Conservation (phyloP, 1,140 invertebrate species). For the Drosophila auraria region DNA sequence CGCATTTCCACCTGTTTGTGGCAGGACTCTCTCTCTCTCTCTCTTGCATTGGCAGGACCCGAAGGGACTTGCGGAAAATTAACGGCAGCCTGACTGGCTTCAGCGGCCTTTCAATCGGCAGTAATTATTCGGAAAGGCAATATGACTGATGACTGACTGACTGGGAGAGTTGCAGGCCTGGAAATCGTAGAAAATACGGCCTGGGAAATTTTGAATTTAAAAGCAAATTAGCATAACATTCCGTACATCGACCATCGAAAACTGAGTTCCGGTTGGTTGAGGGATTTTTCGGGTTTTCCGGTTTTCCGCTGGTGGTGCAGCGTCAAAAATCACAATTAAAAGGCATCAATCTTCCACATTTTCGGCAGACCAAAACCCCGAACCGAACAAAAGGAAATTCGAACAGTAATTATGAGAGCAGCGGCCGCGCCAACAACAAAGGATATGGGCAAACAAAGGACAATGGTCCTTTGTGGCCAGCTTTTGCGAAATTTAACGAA, state of each 20-base stretch:
- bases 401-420: constrained; percentile 68
- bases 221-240: constrained; percentile 62
- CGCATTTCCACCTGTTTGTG: neutral
- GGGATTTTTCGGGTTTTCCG: constrained; percentile 14
- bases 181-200: neutral
- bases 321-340: constrained; percentile 6
- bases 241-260: constrained; percentile 1
- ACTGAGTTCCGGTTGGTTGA: neutral
- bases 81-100: neutral
- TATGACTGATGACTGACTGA: constrained; percentile 29
- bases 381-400: constrained; percentile 56
- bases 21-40: neutral
- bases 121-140: constrained; percentile 51
- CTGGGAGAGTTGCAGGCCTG: too few species aligned
- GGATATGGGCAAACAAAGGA: constrained; percentile 37
- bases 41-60: neutral
- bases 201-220: constrained; percentile 14
- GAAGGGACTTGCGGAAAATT: neutral
- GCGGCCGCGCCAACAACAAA: constrained; percentile 20
- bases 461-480: constrained; percentile 3
- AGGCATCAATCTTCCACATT: constrained; percentile 5
- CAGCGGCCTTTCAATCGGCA: constrained; percentile 6
- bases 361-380: neutral
- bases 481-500: constrained; percentile 19
- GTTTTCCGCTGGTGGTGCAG: constrained; percentile 10